Conservation (phyloP, 2,888 invertebrate species). For the Isoperla grammatica region DNA sequence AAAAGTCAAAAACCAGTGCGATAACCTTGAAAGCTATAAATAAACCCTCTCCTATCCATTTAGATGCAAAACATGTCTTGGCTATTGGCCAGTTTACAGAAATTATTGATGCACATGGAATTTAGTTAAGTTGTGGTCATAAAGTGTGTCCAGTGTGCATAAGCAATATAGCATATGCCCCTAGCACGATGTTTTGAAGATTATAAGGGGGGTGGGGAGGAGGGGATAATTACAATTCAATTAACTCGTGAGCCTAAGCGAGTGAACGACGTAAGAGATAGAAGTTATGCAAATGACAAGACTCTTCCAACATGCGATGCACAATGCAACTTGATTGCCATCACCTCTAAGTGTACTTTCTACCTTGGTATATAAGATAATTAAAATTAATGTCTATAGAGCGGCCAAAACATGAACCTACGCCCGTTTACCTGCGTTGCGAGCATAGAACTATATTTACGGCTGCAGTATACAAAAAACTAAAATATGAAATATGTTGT, state of each 20-base stretch:
- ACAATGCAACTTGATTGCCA: too few relatives aligned
- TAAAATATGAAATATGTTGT: too few relatives aligned
- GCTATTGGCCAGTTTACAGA: slow-evolving; percentile 15
- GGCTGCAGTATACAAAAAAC: too few relatives aligned
- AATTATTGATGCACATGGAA: slow-evolving; percentile 19
- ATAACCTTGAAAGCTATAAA: slow-evolving; percentile 13
- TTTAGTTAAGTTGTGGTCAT: slow-evolving; percentile 13
- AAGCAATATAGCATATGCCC: neutral
- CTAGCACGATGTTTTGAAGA: neutral
- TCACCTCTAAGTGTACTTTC: too few relatives aligned
- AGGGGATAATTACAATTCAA: slow-evolving; percentile 14
- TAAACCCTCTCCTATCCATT: slow-evolving; percentile 5
- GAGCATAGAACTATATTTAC: too few relatives aligned
- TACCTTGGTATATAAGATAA: too few relatives aligned
- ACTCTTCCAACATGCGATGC: too few relatives aligned
- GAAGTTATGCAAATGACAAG: too few relatives aligned
- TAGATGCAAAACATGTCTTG: slow-evolving; percentile 20
- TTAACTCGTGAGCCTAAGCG: neutral
- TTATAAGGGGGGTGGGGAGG: neutral
- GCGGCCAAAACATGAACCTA: too few relatives aligned
- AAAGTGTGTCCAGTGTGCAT: slow-evolving; percentile 1
- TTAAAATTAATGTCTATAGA: too few relatives aligned
- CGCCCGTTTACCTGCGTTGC: too few relatives aligned
- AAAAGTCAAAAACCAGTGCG: slow-evolving; percentile 3
- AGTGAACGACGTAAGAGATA: too few relatives aligned